Base-by-base conservation (phyloP, 2,113 vertebrate genomes). In the Dipodomys ordii region DNA sequence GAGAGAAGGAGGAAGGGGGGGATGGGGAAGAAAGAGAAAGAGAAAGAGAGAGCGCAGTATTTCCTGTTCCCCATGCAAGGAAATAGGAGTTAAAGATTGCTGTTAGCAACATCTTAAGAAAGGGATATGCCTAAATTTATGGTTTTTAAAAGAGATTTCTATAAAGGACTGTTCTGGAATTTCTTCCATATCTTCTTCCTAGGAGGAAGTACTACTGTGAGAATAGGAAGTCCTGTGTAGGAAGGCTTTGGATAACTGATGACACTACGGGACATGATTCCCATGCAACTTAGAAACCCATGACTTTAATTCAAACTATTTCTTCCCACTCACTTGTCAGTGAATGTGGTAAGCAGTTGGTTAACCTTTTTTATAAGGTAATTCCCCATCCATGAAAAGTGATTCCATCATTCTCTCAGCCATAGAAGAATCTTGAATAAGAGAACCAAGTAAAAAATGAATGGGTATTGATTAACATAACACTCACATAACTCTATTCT, bases 341-440 rank as follows among this genome's bases (percentile, higher is more conserved):
- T 92, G 49, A 77, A 94, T 88, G 92, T 32, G 67, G 60, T 62
- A 44, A 94, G 60, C 82, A 93, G 73, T 72, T 94, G 79, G 71
- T 94, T 95, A 94, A 95, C 71, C 39, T 88, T 65, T 76, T 82
- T 84, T 78, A 92, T 93, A 79, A 88, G 79, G 93, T 35, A 93
- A 88, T 90, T 65, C 35, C 25, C 49, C 35, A 71, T 13, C 64
- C 78, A 80, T 57, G 30, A 72, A 44, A 90, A 94, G 88, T 93
- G 80, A 95, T 30, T 92, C 35, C 90, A 84, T 93, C 88, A 92
- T 85, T 90, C 77, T 92, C 85, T 94, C 64, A 90, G 77, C 73
- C 81, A 87, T 18, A 79, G 60, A 65, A 93, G 82, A 87, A 88
- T 87, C 79, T 57, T 46, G 25, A 83, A 90, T 91, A 91, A 91